A percentile compares a stretch with the other conserved stretches of the same genome.
These are phyloP conservation scores for Drosophila bunnanda DNA, from an alignment of 2,888 invertebrate species.

Conservation along the genomic window DNA sequence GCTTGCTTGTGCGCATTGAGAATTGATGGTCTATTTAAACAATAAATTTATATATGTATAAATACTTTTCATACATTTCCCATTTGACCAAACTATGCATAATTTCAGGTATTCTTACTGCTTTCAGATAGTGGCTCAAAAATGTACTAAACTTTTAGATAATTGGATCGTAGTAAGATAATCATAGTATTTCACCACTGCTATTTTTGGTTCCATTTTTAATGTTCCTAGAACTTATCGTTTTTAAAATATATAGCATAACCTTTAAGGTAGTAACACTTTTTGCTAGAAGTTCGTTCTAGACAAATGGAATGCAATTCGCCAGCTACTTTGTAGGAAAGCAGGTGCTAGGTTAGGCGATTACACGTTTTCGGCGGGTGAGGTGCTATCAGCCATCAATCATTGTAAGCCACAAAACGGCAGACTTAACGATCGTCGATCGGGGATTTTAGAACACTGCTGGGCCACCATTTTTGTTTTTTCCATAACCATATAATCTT, in stretches of 20 bases:
- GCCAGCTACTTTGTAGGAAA: slow-evolving; percentile 8
- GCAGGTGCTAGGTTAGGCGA: slow-evolving; percentile 14
- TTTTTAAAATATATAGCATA: not conserved
- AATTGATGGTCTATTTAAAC: not conserved
- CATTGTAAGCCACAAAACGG: slow-evolving; percentile 35
- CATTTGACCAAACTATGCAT: no score
- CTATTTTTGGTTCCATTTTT: not conserved
- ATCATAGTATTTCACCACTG: not conserved
- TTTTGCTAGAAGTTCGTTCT: not conserved
- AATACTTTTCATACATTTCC: no score
- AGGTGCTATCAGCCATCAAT: slow-evolving; percentile 36
- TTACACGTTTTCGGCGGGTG: slow-evolving; percentile 17
- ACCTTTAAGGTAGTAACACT: not conserved
- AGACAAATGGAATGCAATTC: not conserved
- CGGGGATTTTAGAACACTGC: not conserved
- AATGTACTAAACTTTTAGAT: not conserved
- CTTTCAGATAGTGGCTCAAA: no score
- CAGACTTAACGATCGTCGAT: slow-evolving; percentile 18
- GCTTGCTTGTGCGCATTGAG: slow-evolving; percentile 2
- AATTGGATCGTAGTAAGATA: not conserved
- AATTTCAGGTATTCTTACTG: no score
- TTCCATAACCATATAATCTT: slow-evolving; percentile 37
- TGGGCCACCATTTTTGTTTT: slow-evolving; percentile 22
- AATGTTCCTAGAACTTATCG: not conserved
- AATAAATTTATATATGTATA: no score